phyloP scores from a whole-genome alignment of 2,888 invertebrate species.

The Harpalus rufipes region DNA sequence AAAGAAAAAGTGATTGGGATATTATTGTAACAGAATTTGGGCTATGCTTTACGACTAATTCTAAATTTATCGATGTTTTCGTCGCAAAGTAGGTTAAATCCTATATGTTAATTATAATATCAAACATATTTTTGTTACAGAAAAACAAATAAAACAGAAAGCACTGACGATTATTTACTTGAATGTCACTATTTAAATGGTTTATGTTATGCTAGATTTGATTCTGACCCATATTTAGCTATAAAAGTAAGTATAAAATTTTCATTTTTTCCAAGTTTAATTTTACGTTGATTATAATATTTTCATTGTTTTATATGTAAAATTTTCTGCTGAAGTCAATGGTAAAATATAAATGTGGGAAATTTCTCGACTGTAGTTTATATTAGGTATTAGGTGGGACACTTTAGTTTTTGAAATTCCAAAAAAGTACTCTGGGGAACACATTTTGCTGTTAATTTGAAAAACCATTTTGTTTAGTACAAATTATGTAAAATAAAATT shows the following conservation, averaged over 20 bases:
- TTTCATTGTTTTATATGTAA: conserved; percentile 10
- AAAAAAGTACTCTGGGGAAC: too few species aligned
- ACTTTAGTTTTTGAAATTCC: too few species aligned
- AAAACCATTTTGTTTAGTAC: too few species aligned
- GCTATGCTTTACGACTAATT: conserved; percentile 83
- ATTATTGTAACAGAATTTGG: conserved; percentile 84
- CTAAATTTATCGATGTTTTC: conserved; percentile 79
- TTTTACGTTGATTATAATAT: background rate
- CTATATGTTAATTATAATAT: background rate
- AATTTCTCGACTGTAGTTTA: too few species aligned
- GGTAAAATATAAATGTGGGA: too few species aligned
- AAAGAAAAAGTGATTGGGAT: conserved; percentile 75
- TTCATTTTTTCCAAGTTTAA: background rate
- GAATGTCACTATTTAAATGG: conserved; percentile 77
- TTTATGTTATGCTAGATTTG: conserved; percentile 77
- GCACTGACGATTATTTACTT: conserved; percentile 68
- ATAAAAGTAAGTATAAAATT: conserved; percentile 72
- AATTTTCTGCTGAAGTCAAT: too few species aligned
- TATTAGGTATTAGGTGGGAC: too few species aligned
- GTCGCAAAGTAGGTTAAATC: conserved; percentile 73
- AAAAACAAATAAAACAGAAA: conserved; percentile 57
- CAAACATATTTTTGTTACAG: conserved; percentile 35
- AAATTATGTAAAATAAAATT: too few species aligned
- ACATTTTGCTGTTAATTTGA: too few species aligned
- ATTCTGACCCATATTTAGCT: conserved; percentile 75